A percentile compares a stretch with the other conserved stretches of the same genome.
These are phyloP conservation scores for Sebastes taczanowskii DNA, from an alignment of 2,797 vertebrate species.

Conservation along the genomic window DNA sequence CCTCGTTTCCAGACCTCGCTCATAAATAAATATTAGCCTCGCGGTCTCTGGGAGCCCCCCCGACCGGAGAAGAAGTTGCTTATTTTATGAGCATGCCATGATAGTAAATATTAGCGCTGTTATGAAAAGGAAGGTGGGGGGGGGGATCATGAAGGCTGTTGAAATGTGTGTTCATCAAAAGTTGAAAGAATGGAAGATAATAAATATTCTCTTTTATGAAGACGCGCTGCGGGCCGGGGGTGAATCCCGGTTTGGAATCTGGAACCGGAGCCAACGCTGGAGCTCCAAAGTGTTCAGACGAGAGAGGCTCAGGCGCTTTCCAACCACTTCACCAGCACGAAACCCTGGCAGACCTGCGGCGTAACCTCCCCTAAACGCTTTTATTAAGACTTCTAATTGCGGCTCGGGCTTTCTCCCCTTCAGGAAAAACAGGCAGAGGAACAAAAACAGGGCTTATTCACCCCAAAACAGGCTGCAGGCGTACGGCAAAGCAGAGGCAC, in stretches of 20 bases:
- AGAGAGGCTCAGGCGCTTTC: constrained; percentile 54
- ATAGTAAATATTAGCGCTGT: constrained; percentile 49
- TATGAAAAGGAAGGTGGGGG: constrained; percentile 12
- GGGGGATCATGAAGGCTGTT: constrained; percentile 9
- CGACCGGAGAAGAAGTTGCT: constrained; percentile 16
- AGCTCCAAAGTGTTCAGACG: constrained; percentile 42
- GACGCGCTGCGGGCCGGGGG: background rate
- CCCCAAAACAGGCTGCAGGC: constrained; percentile 62
- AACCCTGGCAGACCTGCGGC: constrained; percentile 69
- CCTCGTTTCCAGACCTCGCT: constrained; percentile 59
- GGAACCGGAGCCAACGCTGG: constrained; percentile 19
- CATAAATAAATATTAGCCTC: constrained; percentile 72
- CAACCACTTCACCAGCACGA: constrained; percentile 60
- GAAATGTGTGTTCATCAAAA: constrained; percentile 32
- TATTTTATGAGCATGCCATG: constrained; percentile 53
- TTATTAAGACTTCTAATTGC: constrained; percentile 81
- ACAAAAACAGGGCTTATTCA: constrained; percentile 66
- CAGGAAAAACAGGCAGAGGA: constrained; percentile 64
- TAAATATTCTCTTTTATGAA: constrained; percentile 40
- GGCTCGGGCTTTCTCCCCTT: constrained; percentile 61
- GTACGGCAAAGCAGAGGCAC: constrained; percentile 31
- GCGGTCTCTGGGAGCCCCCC: constrained; percentile 30
- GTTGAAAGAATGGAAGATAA: constrained; percentile 33
- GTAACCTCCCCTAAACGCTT: constrained; percentile 78
- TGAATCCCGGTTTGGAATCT: constrained; percentile 32